phyloP scores from a whole-genome alignment of 2,113 vertebrate species.

The Prochilodus magdalenae region DNA sequence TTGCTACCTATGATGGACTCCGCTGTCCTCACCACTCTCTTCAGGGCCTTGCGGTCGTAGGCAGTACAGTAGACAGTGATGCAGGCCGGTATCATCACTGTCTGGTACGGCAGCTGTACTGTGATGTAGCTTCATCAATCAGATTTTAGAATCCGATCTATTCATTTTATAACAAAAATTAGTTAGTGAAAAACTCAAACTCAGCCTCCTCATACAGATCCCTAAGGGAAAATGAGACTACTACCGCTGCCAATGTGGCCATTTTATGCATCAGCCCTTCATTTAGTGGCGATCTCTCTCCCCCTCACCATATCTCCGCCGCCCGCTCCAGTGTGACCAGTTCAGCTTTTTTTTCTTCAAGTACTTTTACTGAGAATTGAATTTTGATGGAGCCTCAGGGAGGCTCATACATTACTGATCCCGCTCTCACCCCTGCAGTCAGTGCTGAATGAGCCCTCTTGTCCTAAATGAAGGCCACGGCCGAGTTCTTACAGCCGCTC shows the following conservation, averaged over 20 bases:
- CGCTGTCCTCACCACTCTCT: no score
- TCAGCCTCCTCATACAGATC: not conserved
- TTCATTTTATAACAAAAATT: no score
- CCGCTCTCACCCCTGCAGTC: conserved; percentile 3
- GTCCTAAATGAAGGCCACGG: conserved; percentile 23
- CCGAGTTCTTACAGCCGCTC: not conserved
- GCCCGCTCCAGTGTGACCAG: not conserved
- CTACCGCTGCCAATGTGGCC: not conserved
- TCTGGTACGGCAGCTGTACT: no score
- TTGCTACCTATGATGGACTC: no score
- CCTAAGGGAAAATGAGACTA: not conserved
- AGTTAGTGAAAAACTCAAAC: no score
- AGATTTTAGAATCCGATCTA: no score
- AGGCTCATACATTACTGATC: conserved; percentile 4
- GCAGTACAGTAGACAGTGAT: no score
- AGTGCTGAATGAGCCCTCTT: conserved; percentile 24
- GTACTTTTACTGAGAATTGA: conserved; percentile 34
- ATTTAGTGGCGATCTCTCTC: not conserved
- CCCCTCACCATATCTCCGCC: not conserved
- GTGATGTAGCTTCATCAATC: no score
- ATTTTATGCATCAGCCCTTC: not conserved
- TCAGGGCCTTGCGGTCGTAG: no score
- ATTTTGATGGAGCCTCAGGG: conserved; percentile 27
- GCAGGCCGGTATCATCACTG: no score
- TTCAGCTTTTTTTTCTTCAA: not conserved